Conservation (phyloP, 2,113 vertebrate genomes). For the Platichthys flesus region DNA sequence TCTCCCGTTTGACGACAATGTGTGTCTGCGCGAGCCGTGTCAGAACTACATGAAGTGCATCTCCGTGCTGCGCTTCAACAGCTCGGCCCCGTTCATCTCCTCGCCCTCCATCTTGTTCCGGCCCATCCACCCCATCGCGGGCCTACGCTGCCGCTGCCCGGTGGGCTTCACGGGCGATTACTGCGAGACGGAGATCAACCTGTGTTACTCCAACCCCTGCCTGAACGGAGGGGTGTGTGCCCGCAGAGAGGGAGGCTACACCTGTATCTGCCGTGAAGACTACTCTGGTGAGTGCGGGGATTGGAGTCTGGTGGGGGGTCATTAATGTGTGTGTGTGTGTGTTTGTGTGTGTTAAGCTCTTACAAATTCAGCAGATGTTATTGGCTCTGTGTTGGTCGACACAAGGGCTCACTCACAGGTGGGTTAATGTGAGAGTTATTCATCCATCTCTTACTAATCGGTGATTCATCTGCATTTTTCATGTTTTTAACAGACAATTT, state of each 20-base stretch:
- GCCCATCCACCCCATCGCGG: conserved; percentile 96
- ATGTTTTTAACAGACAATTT: too few species aligned
- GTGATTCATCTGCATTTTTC: too few species aligned
- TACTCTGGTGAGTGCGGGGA: conserved; percentile 88
- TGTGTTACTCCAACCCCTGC: conserved; percentile 98
- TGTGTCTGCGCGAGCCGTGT: conserved; percentile 96
- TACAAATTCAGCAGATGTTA: neutral
- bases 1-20: conserved; percentile 97
- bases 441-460: too few species aligned
- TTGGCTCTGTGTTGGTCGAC: neutral
- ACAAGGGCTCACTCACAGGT: neutral
- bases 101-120: conserved; percentile 94
- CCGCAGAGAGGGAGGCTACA: conserved; percentile 93
- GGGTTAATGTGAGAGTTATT: neutral
- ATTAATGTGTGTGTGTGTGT: neutral
- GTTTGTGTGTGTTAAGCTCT: neutral
- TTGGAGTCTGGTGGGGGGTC: neutral
- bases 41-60: conserved; percentile 99
- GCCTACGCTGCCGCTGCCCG: conserved; percentile 95
- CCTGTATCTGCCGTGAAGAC: conserved; percentile 92
- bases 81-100: conserved; percentile 94
- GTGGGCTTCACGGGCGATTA: conserved; percentile 97
- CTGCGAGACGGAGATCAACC: conserved; percentile 97
- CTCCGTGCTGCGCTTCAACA: conserved; percentile 96
- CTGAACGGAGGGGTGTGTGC: conserved; percentile 91